A percentile compares a stretch with the other conserved stretches of the same genome.
These are phyloP conservation scores for Diplodus sargus DNA, from an alignment of 2,797 vertebrate species.

Conservation along the genomic window DNA sequence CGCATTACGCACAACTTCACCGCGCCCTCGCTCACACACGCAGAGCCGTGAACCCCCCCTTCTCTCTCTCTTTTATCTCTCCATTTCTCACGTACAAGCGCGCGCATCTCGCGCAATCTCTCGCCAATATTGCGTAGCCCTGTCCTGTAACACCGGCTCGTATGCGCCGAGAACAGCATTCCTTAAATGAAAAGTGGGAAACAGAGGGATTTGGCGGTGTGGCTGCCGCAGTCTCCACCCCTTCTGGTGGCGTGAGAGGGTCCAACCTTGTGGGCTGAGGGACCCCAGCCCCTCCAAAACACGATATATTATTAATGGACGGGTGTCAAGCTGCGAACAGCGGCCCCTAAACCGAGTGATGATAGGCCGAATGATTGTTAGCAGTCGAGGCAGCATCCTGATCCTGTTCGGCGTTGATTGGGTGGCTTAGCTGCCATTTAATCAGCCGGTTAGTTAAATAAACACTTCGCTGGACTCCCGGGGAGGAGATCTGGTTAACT, in stretches of 20 bases:
- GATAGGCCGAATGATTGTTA: slow-evolving; percentile 42
- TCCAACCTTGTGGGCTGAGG: slow-evolving; percentile 58
- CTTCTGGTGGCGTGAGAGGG: slow-evolving; percentile 78
- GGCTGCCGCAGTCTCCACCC: slow-evolving; percentile 63
- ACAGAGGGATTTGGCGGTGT: slow-evolving; percentile 6
- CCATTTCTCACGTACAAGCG: slow-evolving; percentile 18
- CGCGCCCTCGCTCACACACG: slow-evolving; percentile 4
- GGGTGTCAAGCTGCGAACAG: slow-evolving; percentile 70
- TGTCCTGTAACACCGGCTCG: slow-evolving; percentile 20
- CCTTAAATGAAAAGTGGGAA: slow-evolving; percentile 45
- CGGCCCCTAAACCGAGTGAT: slow-evolving; percentile 48
- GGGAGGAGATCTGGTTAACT: background rate
- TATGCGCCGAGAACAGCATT: slow-evolving; percentile 25
- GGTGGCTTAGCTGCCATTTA: slow-evolving; percentile 43
- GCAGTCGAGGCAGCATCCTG: slow-evolving; percentile 35
- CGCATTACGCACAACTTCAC: slow-evolving; percentile 50
- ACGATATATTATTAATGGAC: slow-evolving; percentile 54
- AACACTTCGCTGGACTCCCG: slow-evolving; percentile 33
- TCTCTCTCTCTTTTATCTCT: background rate
- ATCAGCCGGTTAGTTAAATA: slow-evolving; percentile 48
- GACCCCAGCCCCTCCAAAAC: slow-evolving; percentile 56
- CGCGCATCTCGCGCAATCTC: slow-evolving; percentile 70
- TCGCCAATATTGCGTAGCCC: slow-evolving; percentile 74
- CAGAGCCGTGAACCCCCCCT: background rate
- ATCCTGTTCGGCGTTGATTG: slow-evolving; percentile 31